Evolutionary conservation across 53 echinoderm and acorn worm genomes (phyloP).

Genomic region (Apostichopus leukothele): DNA sequence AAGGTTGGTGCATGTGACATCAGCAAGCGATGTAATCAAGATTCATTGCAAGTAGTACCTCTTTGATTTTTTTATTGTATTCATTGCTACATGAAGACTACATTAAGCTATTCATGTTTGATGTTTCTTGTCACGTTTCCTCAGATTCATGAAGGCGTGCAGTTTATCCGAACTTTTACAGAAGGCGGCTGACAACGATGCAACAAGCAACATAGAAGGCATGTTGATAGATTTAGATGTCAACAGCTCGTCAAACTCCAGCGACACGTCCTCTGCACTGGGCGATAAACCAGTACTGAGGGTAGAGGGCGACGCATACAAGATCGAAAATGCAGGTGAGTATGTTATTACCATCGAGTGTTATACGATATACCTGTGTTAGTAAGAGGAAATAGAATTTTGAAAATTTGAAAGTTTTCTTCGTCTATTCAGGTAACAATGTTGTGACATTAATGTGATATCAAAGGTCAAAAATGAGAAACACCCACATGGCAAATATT

Average conservation of each 20-base stretch:
- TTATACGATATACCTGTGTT: too few relatives aligned
- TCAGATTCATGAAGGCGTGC: constrained; percentile 85
- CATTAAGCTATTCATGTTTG: too few relatives aligned
- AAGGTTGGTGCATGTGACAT: too few relatives aligned
- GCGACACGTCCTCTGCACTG: constrained; percentile 58
- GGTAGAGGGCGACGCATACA: constrained; percentile 68
- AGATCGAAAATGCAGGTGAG: constrained; percentile 91
- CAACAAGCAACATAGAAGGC: constrained; percentile 67
- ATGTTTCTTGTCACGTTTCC: not conserved
- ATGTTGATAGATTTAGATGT: constrained; percentile 81
- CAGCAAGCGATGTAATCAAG: too few relatives aligned
- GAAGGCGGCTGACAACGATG: constrained; percentile 57
- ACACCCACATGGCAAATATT: too few relatives aligned
- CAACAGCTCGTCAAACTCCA: constrained; percentile 53
- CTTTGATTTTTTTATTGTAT: not conserved
- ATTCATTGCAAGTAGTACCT: too few relatives aligned
- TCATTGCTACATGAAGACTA: too few relatives aligned
- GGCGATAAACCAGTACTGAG: constrained; percentile 64
- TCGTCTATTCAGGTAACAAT: too few relatives aligned
- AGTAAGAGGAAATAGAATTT: too few relatives aligned
- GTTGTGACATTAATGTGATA: too few relatives aligned
- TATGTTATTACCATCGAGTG: not conserved
- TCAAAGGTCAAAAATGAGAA: too few relatives aligned
- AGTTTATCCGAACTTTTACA: constrained; percentile 89
- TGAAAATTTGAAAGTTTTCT: too few relatives aligned